Evolutionary conservation across 2,797 vertebrate species (phyloP).

Genomic region (Xiphorhynchus erythropygius): DNA sequence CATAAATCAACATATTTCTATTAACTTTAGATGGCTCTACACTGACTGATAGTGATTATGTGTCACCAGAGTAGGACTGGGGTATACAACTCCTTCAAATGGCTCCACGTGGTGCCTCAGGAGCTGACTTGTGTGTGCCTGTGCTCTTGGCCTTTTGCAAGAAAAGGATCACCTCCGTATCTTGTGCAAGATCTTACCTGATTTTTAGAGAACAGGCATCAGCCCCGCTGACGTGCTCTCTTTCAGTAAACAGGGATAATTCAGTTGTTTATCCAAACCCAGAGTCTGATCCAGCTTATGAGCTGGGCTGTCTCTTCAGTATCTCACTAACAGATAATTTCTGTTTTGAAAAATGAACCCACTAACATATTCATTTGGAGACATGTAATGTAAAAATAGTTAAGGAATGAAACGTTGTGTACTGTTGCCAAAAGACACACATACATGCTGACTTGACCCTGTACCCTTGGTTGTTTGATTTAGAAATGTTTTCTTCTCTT

Average conservation of each 20-base stretch:
- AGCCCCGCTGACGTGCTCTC: not conserved
- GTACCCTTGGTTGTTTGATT: not conserved
- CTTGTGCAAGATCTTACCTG: not conserved
- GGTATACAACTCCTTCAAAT: not conserved
- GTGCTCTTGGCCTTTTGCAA: not conserved
- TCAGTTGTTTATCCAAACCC: not conserved
- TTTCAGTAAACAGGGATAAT: not conserved
- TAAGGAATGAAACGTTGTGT: not conserved
- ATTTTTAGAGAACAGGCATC: not conserved
- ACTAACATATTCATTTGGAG: not conserved
- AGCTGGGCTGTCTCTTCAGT: not conserved
- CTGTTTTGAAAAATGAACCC: not conserved
- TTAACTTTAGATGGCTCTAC: not conserved
- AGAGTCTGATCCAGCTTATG: not conserved
- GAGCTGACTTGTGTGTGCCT: not conserved
- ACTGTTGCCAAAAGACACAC: not conserved
- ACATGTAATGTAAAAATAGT: not conserved
- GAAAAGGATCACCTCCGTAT: not conserved
- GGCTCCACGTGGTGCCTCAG: not conserved
- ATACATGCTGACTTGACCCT: not conserved
- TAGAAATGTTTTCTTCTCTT: constrained; percentile 28
- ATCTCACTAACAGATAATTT: not conserved
- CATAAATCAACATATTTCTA: not conserved
- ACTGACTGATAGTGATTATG: not conserved
- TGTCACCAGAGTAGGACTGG: not conserved